These are phyloP conservation scores for Urocitellus parryii DNA, from an alignment of 2,113 vertebrate species.

Conservation along the genomic window DNA sequence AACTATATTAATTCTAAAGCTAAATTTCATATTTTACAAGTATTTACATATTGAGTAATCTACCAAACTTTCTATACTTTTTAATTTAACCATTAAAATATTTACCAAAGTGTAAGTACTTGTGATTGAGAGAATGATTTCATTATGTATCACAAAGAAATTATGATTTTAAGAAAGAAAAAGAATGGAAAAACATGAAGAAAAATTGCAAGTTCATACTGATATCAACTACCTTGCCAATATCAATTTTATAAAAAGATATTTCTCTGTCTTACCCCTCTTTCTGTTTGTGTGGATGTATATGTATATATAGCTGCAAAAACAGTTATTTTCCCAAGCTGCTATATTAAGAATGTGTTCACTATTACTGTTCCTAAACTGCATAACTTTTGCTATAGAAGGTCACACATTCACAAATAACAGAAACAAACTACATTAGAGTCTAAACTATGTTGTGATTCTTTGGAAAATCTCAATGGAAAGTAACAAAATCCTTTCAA, in stretches of 20 bases:
- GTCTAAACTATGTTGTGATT: background rate
- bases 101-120: background rate
- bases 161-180: background rate
- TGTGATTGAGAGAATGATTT: background rate
- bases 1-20: background rate
- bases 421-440: background rate
- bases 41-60: background rate
- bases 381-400: background rate
- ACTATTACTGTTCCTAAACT: conserved; percentile 5
- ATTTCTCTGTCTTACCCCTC: background rate
- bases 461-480: background rate
- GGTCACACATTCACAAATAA: conserved; percentile 14
- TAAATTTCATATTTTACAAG: background rate
- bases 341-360: background rate
- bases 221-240: background rate
- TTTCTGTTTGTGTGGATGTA: background rate
- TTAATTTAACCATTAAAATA: background rate
- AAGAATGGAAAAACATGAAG: background rate
- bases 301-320: background rate
- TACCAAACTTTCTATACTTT: background rate
- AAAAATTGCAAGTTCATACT: background rate
- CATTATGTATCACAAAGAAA: background rate
- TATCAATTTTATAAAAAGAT: background rate
- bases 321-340: background rate
- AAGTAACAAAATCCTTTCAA: background rate